Base-by-base conservation (phyloP, 2,888 invertebrate species). In the Lingula anatina region DNA sequence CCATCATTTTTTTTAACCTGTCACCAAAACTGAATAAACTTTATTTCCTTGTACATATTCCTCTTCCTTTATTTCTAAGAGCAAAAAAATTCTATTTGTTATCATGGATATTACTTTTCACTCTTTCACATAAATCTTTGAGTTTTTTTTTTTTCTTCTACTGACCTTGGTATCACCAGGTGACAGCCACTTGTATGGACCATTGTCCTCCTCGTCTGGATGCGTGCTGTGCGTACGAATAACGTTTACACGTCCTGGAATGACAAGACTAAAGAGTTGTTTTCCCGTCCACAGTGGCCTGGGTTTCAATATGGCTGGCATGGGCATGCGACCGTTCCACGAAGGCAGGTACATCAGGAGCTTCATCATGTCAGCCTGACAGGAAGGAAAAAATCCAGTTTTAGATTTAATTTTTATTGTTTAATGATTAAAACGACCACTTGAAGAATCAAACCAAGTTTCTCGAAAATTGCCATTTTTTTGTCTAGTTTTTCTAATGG, bases 241-340 rank as follows among this genome's bases (percentile, higher is more conserved):
- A 86, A 95, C 89, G 76, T 99, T 99, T 1, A 99, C 94, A 66
- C 95, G 94, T 45, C 96, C 95, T 9, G 78, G 93, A 76, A 99
- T 99, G 70, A 99, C 96, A 3, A 99, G 80, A 0, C 97, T 92
- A 77, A 99, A 99, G 48, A 99, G 83, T 78, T 97, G 97, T 78
- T 97, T 96, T 7, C 81, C 96, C 4, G 96, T 96, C 96, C 96
- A 97, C 41, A 96, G 73, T 0, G 95, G 93, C 73, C 90, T 90
- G 0, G 97, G 96, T 78, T 96, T 96, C 43, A 96, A 80, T 70
- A 97, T 94, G 60, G 94, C 91, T 0, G 99, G 99, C 70, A 94
- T 90, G 0, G 99, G 99, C 84, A 99, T 90, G 81, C 95, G 94
- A 24, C 99, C 99, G 80, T 99, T 92, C 99, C 99, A 99, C 60